Conservation (phyloP, 2,888 invertebrate species). For the Dasysyrphus tricinctus region DNA sequence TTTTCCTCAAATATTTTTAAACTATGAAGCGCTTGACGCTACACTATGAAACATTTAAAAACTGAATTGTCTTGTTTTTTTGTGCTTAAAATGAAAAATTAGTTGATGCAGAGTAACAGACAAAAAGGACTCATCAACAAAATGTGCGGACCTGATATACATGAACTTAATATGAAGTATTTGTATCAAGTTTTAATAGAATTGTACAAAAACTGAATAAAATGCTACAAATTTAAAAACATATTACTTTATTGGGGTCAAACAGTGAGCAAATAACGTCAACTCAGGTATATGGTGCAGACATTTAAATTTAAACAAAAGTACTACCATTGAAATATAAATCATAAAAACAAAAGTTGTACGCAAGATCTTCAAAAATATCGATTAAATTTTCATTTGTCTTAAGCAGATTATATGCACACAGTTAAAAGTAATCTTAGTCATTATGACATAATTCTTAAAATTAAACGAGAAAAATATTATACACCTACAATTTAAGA, state of each 20-base stretch:
- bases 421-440: not conserved
- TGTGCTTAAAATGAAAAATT: not conserved
- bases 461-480: not conserved
- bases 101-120: not conserved
- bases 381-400: not conserved
- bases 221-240: not conserved
- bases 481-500: not conserved
- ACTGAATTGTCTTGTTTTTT: not conserved
- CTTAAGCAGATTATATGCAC: not conserved
- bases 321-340: not conserved
- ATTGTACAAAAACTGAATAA: not conserved
- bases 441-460: not conserved
- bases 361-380: not conserved
- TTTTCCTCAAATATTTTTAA: not conserved
- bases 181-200: not conserved
- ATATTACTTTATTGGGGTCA: not conserved
- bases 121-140: not conserved
- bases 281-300: not conserved
- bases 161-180: no score
- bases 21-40: not conserved
- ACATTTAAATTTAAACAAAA: not conserved
- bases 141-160: not conserved
- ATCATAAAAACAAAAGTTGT: not conserved
- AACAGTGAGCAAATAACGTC: not conserved
- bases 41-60: no score